These are phyloP conservation scores for Hymenopus coronatus DNA, from an alignment of 2,888 invertebrate species.

Conservation along the genomic window DNA sequence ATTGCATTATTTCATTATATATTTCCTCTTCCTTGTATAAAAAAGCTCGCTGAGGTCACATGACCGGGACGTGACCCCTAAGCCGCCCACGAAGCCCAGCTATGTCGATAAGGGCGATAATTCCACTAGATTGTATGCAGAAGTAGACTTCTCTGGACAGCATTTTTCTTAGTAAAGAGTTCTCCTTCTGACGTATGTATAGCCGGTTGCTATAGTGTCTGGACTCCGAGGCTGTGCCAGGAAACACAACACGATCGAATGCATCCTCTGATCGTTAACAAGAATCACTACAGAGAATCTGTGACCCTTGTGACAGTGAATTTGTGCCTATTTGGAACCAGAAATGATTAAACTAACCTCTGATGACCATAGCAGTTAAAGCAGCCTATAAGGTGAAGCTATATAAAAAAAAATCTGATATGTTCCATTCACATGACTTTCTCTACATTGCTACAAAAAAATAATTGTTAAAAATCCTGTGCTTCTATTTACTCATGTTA, in stretches of 20 bases:
- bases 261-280: too few relatives aligned
- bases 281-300: too few relatives aligned
- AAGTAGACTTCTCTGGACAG: background rate
- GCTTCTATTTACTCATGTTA: too few relatives aligned
- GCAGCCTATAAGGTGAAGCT: too few relatives aligned
- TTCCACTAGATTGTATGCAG: background rate
- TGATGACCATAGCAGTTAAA: too few relatives aligned
- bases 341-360: too few relatives aligned
- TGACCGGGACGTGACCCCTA: background rate
- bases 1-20: background rate
- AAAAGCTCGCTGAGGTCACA: background rate
- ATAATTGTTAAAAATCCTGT: too few relatives aligned
- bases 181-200: background rate
- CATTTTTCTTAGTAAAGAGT: background rate
- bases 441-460: too few relatives aligned
- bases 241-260: background rate
- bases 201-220: background rate
- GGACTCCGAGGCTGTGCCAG: background rate
- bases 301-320: too few relatives aligned
- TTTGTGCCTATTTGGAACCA: too few relatives aligned
- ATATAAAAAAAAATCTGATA: too few relatives aligned
- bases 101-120: background rate
- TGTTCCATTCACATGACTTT: too few relatives aligned
- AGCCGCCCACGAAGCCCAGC: background rate
- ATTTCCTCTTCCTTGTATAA: background rate